Conservation (phyloP, 2,888 invertebrate genomes). For the Carpatolechia fugitivella region DNA sequence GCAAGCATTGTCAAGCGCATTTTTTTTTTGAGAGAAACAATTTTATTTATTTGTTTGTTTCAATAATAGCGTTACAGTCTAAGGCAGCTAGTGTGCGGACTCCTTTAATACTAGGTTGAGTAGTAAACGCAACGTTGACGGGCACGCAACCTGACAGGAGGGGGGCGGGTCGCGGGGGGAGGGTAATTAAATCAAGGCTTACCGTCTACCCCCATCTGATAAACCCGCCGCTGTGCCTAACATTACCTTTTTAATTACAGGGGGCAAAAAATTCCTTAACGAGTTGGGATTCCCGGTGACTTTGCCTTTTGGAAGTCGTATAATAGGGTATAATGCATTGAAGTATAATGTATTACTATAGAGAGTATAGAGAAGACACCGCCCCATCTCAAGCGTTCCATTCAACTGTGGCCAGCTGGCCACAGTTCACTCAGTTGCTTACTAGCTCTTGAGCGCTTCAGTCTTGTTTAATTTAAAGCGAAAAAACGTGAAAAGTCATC, state of each 20-base stretch:
- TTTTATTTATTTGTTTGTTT: too few species aligned
- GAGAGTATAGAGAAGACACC: too few species aligned
- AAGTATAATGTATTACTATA: too few species aligned
- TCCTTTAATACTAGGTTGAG: neutral
- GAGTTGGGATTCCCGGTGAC: constrained; percentile 11
- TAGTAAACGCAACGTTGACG: neutral
- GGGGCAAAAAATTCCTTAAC: constrained; percentile 7
- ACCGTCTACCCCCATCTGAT: constrained; percentile 25
- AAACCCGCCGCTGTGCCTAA: constrained; percentile 17
- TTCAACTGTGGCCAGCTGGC: too few species aligned
- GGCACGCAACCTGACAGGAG: constrained; percentile 4
- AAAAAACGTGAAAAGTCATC: too few species aligned
- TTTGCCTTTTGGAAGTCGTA: neutral
- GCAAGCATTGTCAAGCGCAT: too few species aligned
- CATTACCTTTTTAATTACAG: constrained; percentile 12
- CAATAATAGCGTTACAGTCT: too few species aligned
- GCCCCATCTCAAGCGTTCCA: too few species aligned
- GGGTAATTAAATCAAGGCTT: constrained; percentile 34
- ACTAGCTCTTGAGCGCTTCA: too few species aligned
- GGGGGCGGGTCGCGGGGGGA: neutral
- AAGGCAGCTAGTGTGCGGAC: neutral
- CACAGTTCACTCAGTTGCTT: too few species aligned
- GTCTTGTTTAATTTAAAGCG: too few species aligned
- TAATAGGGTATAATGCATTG: neutral
- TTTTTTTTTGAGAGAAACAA: too few species aligned